A percentile compares a stretch with the other conserved stretches of the same genome.
These are phyloP conservation scores for Sapayoa aenigma DNA, from an alignment of 2,113 vertebrate species.

Conservation along the genomic window DNA sequence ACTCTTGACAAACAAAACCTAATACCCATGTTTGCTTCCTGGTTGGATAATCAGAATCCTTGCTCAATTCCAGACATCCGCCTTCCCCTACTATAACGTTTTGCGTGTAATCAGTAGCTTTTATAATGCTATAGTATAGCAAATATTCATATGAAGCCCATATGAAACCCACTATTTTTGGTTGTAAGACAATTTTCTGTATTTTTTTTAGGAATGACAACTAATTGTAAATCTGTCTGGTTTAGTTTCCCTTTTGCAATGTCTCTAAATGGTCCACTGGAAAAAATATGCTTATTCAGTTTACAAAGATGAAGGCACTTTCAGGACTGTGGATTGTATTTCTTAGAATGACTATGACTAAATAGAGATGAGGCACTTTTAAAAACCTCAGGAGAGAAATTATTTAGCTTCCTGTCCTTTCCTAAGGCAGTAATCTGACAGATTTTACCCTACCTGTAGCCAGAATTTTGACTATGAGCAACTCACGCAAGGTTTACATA, in stretches of 20 bases:
- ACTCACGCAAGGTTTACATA: background rate
- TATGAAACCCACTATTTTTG: background rate
- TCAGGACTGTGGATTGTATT: background rate
- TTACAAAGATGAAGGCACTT: background rate
- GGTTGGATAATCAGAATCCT: background rate
- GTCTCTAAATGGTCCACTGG: background rate
- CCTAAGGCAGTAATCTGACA: background rate
- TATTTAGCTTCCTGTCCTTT: background rate
- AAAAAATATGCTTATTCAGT: background rate
- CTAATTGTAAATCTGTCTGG: background rate
- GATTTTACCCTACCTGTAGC: background rate
- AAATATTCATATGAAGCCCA: background rate
- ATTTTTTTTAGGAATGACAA: background rate
- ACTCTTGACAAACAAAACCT: background rate
- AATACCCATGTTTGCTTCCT: background rate
- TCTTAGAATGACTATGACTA: background rate
- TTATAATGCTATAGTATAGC: background rate
- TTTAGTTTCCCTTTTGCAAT: background rate
- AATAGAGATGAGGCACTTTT: background rate
- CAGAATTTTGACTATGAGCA: background rate
- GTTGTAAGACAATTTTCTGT: background rate
- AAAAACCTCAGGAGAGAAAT: background rate
- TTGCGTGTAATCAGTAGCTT: background rate
- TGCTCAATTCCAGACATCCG: background rate
- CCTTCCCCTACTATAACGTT: background rate